phyloP scores from a whole-genome alignment of 2,113 vertebrate genomes.

The Gasterosteus nipponicus region DNA sequence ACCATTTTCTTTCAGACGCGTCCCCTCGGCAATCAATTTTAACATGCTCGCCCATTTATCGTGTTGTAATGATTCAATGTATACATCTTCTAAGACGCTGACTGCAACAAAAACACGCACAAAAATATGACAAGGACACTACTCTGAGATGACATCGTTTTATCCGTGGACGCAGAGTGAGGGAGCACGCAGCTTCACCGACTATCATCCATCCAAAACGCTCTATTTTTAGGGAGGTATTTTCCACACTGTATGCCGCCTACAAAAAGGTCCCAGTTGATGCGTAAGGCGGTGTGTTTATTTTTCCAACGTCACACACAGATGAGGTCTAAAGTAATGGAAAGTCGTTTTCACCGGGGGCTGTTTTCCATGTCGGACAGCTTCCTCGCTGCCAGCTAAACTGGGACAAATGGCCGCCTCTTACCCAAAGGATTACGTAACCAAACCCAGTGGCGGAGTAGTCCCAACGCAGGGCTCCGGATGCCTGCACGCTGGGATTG shows the following conservation, averaged over 20 bases:
- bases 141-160: slow-evolving; percentile 46
- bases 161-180: slow-evolving; percentile 25
- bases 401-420: slow-evolving; percentile 63
- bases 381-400: slow-evolving; percentile 51
- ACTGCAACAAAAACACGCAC: slow-evolving; percentile 37
- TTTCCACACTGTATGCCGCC: slow-evolving; percentile 43
- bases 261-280: slow-evolving; percentile 35
- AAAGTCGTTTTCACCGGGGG: slow-evolving; percentile 78
- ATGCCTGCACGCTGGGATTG: slow-evolving; percentile 19
- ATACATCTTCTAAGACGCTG: slow-evolving; percentile 52
- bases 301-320: slow-evolving; percentile 62
- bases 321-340: slow-evolving; percentile 76
- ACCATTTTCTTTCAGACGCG: slow-evolving; percentile 53
- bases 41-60: slow-evolving; percentile 40
- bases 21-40: slow-evolving; percentile 51
- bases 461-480: slow-evolving; percentile 50
- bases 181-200: slow-evolving; percentile 23
- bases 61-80: slow-evolving; percentile 57
- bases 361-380: slow-evolving; percentile 73
- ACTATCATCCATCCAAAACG: slow-evolving; percentile 72
- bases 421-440: slow-evolving; percentile 59
- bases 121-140: slow-evolving; percentile 32
- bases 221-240: slow-evolving; percentile 62
- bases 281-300: slow-evolving; percentile 60
- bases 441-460: slow-evolving; percentile 62